These are phyloP conservation scores for Lottia scabra DNA, from an alignment of 2,888 invertebrate genomes.

Conservation along the genomic window DNA sequence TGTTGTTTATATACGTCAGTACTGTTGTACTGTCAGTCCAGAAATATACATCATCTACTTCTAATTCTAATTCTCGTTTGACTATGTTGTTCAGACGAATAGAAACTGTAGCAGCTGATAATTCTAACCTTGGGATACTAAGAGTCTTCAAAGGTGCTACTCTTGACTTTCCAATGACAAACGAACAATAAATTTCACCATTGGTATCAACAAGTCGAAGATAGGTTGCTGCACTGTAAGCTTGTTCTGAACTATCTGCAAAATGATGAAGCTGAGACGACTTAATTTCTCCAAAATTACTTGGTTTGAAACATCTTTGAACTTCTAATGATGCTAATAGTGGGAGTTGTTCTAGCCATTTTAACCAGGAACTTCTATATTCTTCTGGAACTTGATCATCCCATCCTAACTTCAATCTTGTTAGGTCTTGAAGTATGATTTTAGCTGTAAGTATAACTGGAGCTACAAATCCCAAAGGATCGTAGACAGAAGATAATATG, in stretches of 20 bases:
- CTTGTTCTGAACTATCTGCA: slow-evolving; percentile 14
- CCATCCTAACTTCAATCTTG: slow-evolving; percentile 12
- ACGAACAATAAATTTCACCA: slow-evolving; percentile 9
- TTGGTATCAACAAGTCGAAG: neutral
- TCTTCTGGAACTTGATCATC: slow-evolving; percentile 17
- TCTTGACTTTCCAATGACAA: slow-evolving; percentile 11
- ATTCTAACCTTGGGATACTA: slow-evolving; percentile 17
- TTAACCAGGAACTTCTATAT: neutral
- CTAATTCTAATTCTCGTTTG: neutral
- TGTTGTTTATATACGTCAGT: slow-evolving; percentile 13
- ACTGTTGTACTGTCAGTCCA: slow-evolving; percentile 21
- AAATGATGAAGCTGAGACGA: slow-evolving; percentile 11
- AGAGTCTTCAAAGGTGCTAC: slow-evolving; percentile 12
- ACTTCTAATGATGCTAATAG: neutral
- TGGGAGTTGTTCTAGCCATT: neutral
- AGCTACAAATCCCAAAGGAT: neutral
- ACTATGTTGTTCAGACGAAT: slow-evolving; percentile 7
- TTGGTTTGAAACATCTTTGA: slow-evolving; percentile 15
- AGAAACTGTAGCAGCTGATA: slow-evolving; percentile 12
- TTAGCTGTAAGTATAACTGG: slow-evolving; percentile 9
- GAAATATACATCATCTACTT: slow-evolving; percentile 9
- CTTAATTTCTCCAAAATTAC: neutral
- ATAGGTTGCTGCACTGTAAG: slow-evolving; percentile 13
- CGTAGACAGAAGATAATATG: neutral
- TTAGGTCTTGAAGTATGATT: slow-evolving; percentile 10